phyloP scores from a whole-genome alignment of 2,888 invertebrate species.

The Dastarcus helophoroides region DNA sequence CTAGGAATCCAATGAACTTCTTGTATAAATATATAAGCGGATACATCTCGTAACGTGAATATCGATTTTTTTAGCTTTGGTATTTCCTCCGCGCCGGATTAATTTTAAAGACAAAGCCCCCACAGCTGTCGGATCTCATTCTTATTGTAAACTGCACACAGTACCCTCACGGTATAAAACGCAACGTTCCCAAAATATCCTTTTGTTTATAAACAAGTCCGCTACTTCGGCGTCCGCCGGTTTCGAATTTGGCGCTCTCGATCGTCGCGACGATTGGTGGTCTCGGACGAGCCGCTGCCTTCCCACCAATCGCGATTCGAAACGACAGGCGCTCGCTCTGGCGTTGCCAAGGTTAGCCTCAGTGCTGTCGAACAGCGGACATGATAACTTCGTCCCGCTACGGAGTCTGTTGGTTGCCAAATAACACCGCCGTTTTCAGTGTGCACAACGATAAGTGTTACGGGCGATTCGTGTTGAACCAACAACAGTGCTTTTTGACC shows the following conservation, averaged over 20 bases:
- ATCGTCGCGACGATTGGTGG: constrained; percentile 33
- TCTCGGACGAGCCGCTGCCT: constrained; percentile 31
- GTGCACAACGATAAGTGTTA: constrained; percentile 20
- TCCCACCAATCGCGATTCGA: constrained; percentile 15
- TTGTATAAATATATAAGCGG: too few species aligned
- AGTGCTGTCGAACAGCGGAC: constrained; percentile 38
- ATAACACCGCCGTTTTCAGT: constrained; percentile 17
- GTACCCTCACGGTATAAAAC: too few species aligned
- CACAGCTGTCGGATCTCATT: too few species aligned
- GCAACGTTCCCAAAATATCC: too few species aligned
- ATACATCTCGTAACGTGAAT: too few species aligned
- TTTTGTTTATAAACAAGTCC: too few species aligned
- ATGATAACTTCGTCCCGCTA: constrained; percentile 41
- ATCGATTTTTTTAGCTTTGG: too few species aligned
- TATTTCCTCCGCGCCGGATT: too few species aligned
- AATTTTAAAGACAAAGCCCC: too few species aligned
- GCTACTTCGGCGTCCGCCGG: constrained; percentile 8
- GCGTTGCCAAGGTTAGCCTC: constrained; percentile 39
- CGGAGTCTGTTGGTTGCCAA: constrained; percentile 36
- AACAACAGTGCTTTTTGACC: constrained; percentile 31
- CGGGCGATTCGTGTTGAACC: constrained; percentile 32
- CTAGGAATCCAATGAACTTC: too few species aligned
- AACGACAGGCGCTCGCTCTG: constrained; percentile 15
- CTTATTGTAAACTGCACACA: too few species aligned
- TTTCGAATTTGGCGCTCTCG: constrained; percentile 38